Evolutionary conservation across 1,140 invertebrate species (phyloP), one percentile per base, ranked within the genome.

Genomic region (Calephelis nemesis): DNA sequence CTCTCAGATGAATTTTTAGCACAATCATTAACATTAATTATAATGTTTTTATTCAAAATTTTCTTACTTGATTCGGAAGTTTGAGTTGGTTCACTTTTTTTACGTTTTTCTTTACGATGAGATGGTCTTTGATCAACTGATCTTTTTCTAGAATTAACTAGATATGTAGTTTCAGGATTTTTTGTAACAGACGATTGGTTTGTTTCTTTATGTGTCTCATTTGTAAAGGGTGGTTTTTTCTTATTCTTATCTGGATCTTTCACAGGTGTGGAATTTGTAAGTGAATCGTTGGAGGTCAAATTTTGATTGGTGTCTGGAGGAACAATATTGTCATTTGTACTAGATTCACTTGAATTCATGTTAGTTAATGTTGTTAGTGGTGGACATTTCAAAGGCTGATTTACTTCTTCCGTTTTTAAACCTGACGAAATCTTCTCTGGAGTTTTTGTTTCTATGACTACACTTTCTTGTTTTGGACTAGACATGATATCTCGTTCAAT

Each of bases 101-200:
- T 91, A 13, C 87, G 79, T 75, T 91, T 91, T 81, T 91, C 89
- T 79, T 90, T 91, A 60, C 88, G 82, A 79, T 90, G 87, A 40
- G 82, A 87, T 58, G 86, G 83, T 72, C 76, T 84, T 74, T 85
- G 82, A n/a, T 90, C 87, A 65, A 75, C 74, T 10, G 84, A 83
- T 70, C 87, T 81, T 79, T 91, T 90, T 12, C 85, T 79, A 54
- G 83, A 77, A 69, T 77, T 82, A 62, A 68, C 68, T 68, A 9
- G 75, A 67, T 12, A 60, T 70, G 11, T 62, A 39, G 45, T 60
- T 70, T 11, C 13, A 10, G 67, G 40, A 68, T 45, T 63, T 75
- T 73, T 70, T 63, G 73, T 64, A 13, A 68, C 63, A 12, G 58
- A 10, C 12, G 67, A 67, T 39, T 65, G 62, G 65, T 65, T 50